phyloP scores from a whole-genome alignment of 2,888 invertebrate genomes.

The Conistra vaccinii region DNA sequence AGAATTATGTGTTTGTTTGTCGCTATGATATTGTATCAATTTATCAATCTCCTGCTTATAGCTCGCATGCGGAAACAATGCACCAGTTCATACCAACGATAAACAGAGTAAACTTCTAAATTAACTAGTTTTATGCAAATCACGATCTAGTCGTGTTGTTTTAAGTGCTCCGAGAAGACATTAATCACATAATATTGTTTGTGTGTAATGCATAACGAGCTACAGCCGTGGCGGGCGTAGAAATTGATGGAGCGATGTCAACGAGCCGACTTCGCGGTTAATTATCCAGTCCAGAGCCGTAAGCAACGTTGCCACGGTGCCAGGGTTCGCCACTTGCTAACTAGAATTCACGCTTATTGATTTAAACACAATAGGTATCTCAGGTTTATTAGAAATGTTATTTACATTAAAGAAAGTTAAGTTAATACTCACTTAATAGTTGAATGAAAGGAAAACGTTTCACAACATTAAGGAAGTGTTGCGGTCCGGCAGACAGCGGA shows the following conservation, averaged over 20 bases:
- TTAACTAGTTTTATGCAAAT: conserved; percentile 89
- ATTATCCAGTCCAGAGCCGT: conserved; percentile 78
- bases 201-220: conserved; percentile 83
- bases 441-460: conserved; percentile 61
- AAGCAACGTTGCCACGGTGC: conserved; percentile 55
- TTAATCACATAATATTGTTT: conserved; percentile 89
- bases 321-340: conserved; percentile 63
- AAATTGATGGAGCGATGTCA: conserved; percentile 88
- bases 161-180: conserved; percentile 82
- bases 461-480: conserved; percentile 67
- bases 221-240: conserved; percentile 73
- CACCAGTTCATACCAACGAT: conserved; percentile 28
- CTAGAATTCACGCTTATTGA: conserved; percentile 46
- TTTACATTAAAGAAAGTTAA: conserved; percentile 50
- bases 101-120: conserved; percentile 80
- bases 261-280: conserved; percentile 84
- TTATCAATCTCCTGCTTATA: conserved; percentile 19
- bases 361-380: conserved; percentile 37
- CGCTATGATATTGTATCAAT: not conserved
- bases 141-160: conserved; percentile 82
- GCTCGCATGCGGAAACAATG: conserved; percentile 28
- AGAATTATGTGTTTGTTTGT: not conserved
- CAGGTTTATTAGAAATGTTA: conserved; percentile 38
- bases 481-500: conserved; percentile 68
- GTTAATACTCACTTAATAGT: conserved; percentile 54